phyloP scores from a whole-genome alignment of 2,797 vertebrate species.

The Rhincodon typus region DNA sequence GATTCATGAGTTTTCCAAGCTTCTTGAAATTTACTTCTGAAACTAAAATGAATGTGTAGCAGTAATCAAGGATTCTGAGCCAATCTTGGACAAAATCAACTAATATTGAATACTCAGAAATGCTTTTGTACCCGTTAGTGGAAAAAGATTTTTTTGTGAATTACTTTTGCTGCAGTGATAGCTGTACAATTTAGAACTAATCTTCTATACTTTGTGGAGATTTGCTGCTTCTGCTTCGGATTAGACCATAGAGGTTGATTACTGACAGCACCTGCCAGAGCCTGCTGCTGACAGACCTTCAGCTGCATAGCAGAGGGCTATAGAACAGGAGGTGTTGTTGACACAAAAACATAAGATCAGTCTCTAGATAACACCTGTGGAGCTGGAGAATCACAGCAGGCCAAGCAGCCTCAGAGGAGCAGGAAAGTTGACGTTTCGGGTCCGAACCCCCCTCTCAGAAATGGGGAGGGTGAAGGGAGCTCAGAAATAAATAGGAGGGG shows the following conservation, averaged over 20 bases:
- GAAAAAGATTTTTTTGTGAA: background rate
- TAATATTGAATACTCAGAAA: background rate
- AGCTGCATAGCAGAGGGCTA: background rate
- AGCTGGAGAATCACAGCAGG: too few relatives aligned
- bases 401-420: too few relatives aligned
- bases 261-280: background rate
- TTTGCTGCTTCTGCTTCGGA: background rate
- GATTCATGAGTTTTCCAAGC: background rate
- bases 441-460: too few relatives aligned
- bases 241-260: background rate
- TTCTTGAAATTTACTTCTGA: background rate
- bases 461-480: too few relatives aligned
- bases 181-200: background rate
- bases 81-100: background rate
- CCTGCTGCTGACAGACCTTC: background rate
- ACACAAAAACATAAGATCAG: background rate
- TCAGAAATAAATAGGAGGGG: too few relatives aligned
- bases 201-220: background rate
- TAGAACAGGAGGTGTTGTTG: background rate
- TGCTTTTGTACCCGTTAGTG: background rate
- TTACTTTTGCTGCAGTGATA: background rate
- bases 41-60: background rate
- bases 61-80: background rate
- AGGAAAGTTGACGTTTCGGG: too few relatives aligned
- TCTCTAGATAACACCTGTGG: background rate